Evolutionary conservation across 2,113 vertebrate genomes (phyloP), one percentile per base, ranked within the genome.

Genomic region (Strix uralensis): DNA sequence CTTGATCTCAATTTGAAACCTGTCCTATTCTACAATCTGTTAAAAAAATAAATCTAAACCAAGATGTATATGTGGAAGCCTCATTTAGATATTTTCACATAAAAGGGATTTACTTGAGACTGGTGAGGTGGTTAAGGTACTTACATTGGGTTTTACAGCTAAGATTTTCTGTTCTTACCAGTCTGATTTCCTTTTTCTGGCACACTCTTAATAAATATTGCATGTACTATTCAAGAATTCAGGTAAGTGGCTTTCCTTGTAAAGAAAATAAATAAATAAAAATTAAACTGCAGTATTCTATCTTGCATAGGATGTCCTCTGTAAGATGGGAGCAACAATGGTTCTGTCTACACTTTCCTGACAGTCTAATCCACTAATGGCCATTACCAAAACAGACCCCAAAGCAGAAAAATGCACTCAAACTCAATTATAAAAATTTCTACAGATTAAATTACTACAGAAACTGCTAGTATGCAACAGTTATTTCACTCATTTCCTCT

Each of bases 51-150:
- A 90, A 67, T 78, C 47, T 86, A 92, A 96, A 91, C 21, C 21
- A 88, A 79, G 59, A 81, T 75, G 17, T 86, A 40, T 44, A 61
- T 40, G 15, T 88, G 40, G 66, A 94, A 88, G 13, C 15, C 36
- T 97, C 40, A 81, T 96, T 94, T 78, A 95, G 82, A 49, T 93
- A 81, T 92, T 92, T 96, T 89, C 65, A 89, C 92, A 96, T 94
- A 83, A 95, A 96, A 95, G 17, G 36, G 32, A 89, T 94, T 96
- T 93, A 81, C 22, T 96, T 14, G 8, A 91, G 77, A 59, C 49
- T 93, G 49, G 71, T 94, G 92, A 95, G 71, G 62, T 93, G 11
- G 15, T 88, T 93, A 95, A 91, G 59, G 77, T 74, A 86, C 49
- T 96, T 90, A 91, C 2, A 7, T 1, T 70, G n/a, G 29, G n/a